phyloP scores from a whole-genome alignment of 2,113 vertebrate species.

The Syngnathus scovelli region DNA sequence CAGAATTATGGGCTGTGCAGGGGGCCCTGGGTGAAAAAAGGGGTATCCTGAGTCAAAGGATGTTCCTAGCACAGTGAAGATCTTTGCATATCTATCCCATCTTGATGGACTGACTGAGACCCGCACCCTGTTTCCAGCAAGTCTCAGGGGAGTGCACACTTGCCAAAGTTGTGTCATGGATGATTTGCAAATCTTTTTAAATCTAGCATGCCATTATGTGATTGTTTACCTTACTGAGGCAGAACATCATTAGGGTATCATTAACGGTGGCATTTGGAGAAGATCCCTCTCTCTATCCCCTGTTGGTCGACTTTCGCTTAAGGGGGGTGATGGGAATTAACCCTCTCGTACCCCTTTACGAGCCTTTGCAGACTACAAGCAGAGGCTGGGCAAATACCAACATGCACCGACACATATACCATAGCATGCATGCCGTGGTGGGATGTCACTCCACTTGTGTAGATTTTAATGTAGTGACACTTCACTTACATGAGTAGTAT shows the following conservation, averaged over 20 bases:
- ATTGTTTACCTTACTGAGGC: slow-evolving; percentile 15
- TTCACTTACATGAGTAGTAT: background rate
- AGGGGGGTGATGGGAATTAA: slow-evolving; percentile 40
- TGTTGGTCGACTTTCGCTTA: slow-evolving; percentile 26
- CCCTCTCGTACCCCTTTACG: slow-evolving; percentile 35
- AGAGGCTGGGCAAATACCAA: slow-evolving; percentile 22
- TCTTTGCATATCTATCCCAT: slow-evolving; percentile 31
- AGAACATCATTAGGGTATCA: slow-evolving; percentile 13
- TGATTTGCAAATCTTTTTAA: slow-evolving; percentile 28
- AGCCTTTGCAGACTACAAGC: slow-evolving; percentile 31
- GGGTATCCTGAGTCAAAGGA: slow-evolving; percentile 21
- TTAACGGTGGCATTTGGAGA: slow-evolving; percentile 57
- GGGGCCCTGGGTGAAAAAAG: slow-evolving; percentile 25
- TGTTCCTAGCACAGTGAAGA: slow-evolving; percentile 21
- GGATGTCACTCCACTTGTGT: background rate
- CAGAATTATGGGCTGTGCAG: slow-evolving; percentile 41
- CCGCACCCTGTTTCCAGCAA: background rate
- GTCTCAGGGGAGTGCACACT: slow-evolving; percentile 11
- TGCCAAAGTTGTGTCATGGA: slow-evolving; percentile 13
- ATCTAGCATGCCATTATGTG: slow-evolving; percentile 13
- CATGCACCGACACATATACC: slow-evolving; percentile 7
- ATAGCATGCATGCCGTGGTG: background rate
- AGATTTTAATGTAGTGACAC: background rate
- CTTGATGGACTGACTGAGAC: slow-evolving; percentile 17
- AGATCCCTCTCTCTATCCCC: slow-evolving; percentile 57